Base-by-base conservation (phyloP, 2,888 invertebrate species). In the Prionchulus punctatus region DNA sequence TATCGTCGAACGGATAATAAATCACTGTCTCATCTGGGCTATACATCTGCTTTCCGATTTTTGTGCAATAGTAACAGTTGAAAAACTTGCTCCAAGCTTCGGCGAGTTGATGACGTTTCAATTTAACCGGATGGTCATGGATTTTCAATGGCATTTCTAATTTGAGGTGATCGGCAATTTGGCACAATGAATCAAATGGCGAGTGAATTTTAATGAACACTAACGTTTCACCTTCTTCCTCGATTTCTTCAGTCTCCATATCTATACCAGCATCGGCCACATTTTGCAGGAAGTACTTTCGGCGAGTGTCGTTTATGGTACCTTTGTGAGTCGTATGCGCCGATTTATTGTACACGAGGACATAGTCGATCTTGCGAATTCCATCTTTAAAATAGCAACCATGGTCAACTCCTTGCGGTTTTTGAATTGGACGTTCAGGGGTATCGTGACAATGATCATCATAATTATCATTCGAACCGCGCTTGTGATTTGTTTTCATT, bases 181-280 rank as follows among this genome's bases (percentile, higher is more conserved):
- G 7, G 50, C 50, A 49, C 7, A 49, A 21, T 12, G 30, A 7
- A 12, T 26, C 27, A 4, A 4, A 49, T 4, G 50, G 50, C 4
- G 23, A 26, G 50, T 49, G 50, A 15, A 49, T 30, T 49, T 49
- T 49, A 30, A 49, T 21, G 21, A 49, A 49, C 12, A 28, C 28
- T 28, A 30, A 7, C 28, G 28, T 30, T 15, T 49, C 30, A 15
- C 23, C 7, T 12, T 26, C 26, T 7, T 26, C 50, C 12, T 49
- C 4, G 15, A 26, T 15, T 49, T 30, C 28, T 15, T 49, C 50
- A 23, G 12, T 28, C 28, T 49, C 50, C 15, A 49, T 15, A 28
- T 49, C 28, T 7, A 49, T 26, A 21, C 50, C 50, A 12, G 26
- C 50, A 15, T 28, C 28, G 15, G 23, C 12, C 15, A 28, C 27